Conservation (phyloP, 2,113 vertebrate genomes). For the Hypocryptadius cinnamomeus region DNA sequence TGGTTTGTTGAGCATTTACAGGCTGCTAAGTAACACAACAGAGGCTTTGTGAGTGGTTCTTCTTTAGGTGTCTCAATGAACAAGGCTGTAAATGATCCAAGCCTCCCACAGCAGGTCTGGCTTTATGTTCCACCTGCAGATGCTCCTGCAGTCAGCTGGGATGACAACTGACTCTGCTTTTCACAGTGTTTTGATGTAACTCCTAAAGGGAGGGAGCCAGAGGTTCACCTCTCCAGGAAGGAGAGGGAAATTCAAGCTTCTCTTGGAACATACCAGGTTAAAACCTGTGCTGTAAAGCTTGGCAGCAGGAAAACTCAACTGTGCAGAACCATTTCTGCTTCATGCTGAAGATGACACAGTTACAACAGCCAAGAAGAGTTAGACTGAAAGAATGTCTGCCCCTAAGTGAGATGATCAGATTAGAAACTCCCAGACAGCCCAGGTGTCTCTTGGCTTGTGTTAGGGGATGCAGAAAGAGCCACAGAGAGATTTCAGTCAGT, state of each 20-base stretch:
- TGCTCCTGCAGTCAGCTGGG: background rate
- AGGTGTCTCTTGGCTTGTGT: background rate
- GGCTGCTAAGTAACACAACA: background rate
- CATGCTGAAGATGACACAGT: background rate
- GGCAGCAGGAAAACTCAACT: background rate
- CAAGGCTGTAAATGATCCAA: background rate
- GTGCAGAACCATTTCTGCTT: background rate
- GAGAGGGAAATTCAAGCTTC: background rate
- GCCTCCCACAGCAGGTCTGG: background rate
- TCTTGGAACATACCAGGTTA: background rate
- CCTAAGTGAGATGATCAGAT: background rate
- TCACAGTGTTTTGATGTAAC: background rate
- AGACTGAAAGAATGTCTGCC: background rate
- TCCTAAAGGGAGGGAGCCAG: background rate
- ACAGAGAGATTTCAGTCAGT: background rate
- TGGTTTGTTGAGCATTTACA: background rate
- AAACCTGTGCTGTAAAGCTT: background rate
- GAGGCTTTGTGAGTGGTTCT: background rate
- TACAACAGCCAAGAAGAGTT: background rate
- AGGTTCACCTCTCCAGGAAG: background rate
- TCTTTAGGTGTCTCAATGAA: background rate
- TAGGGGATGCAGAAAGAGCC: background rate
- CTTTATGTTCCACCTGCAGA: background rate
- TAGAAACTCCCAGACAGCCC: background rate
- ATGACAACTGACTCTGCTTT: background rate